Evolutionary conservation across 92 coral and sea anemone genomes (phyloP).

Genomic region (Desmophyllum pertusum): DNA sequence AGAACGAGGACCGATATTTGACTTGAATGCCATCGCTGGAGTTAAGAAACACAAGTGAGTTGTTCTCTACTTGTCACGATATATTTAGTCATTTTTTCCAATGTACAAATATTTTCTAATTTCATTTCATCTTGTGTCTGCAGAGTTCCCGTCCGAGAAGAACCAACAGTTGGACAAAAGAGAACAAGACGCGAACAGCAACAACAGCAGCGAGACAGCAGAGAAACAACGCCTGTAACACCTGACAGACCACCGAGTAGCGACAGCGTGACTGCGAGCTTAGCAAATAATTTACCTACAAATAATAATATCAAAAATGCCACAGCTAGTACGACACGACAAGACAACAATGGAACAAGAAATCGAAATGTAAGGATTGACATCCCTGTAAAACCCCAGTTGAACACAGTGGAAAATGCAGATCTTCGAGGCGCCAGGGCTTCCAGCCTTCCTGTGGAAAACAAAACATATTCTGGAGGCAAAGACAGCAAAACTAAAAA

Average conservation of each 20-base stretch:
- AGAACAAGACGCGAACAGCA: constrained; percentile 56
- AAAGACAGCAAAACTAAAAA: constrained; percentile 53
- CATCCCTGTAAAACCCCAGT: not conserved
- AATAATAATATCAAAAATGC: constrained; percentile 64
- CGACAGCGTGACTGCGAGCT: constrained; percentile 26
- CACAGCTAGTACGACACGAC: constrained; percentile 32
- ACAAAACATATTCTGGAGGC: constrained; percentile 37
- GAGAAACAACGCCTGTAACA: constrained; percentile 50
- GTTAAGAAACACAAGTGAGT: constrained; percentile 73
- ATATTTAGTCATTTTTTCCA: too few species aligned
- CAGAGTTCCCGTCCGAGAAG: constrained; percentile 67
- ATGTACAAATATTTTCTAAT: not conserved
- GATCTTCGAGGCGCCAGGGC: constrained; percentile 11
- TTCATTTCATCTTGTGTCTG: not conserved
- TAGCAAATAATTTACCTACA: constrained; percentile 34
- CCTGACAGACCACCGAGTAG: constrained; percentile 38
- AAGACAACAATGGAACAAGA: constrained; percentile 37
- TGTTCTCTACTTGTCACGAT: too few species aligned
- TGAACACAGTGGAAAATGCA: not conserved
- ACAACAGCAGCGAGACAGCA: constrained; percentile 62
- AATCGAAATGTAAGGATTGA: constrained; percentile 40
- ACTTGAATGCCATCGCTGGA: constrained; percentile 89
- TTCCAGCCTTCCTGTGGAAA: constrained; percentile 32
- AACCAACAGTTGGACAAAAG: constrained; percentile 52
- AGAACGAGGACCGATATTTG: constrained; percentile 86